A percentile compares a stretch with the other conserved stretches of the same genome.
Evolutionary conservation across 2,888 invertebrate species (phyloP).

Genomic region (Drosophila phalerata): DNA sequence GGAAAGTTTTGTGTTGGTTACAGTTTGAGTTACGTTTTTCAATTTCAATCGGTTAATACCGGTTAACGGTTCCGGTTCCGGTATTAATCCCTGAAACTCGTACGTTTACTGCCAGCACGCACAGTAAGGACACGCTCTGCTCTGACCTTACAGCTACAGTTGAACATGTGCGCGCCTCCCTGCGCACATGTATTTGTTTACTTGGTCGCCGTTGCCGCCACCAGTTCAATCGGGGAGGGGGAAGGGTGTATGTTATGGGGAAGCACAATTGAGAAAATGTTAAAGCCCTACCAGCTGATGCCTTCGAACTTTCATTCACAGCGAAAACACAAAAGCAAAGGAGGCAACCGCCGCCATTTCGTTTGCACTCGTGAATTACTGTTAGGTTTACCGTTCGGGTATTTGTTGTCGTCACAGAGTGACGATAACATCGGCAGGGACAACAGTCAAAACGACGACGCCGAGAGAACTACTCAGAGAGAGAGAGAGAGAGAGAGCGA

Average conservation of each 20-base stretch:
- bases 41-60: neutral
- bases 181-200: conserved; percentile 81
- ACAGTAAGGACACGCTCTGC: conserved; percentile 67
- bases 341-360: conserved; percentile 39
- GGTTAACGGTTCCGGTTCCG: neutral
- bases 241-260: neutral
- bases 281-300: conserved; percentile 75
- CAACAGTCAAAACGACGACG: conserved; percentile 1
- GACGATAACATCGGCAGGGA: conserved; percentile 41
- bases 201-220: conserved; percentile 64
- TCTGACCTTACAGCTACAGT: conserved; percentile 68
- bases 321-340: conserved; percentile 67
- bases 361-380: conserved; percentile 34
- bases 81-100: neutral
- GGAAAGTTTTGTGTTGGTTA: too few species aligned
- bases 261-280: conserved; percentile 73
- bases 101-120: conserved; percentile 37
- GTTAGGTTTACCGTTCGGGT: conserved; percentile 28
- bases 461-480: conserved; percentile 29
- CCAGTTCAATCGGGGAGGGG: conserved; percentile 8
- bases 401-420: conserved; percentile 56
- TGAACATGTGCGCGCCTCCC: conserved; percentile 70
- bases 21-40: neutral
- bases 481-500: conserved; percentile 8
- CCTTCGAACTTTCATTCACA: conserved; percentile 78